phyloP scores from a whole-genome alignment of 2,888 invertebrate genomes.

The Hedya salicella region DNA sequence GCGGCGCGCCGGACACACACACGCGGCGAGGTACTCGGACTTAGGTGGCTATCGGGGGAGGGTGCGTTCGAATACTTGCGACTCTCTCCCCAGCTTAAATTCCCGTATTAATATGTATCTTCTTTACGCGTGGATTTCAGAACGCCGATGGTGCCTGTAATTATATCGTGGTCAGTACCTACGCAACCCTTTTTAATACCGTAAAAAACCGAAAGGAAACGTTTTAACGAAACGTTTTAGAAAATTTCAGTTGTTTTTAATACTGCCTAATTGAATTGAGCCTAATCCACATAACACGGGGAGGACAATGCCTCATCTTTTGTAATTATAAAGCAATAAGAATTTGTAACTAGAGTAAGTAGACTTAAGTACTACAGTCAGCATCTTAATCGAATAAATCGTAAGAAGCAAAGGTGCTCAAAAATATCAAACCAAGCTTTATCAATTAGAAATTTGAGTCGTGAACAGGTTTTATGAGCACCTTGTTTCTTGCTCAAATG shows the following conservation, averaged over 20 bases:
- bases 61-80: constrained; percentile 72
- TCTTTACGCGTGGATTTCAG: constrained; percentile 73
- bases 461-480: too few species aligned
- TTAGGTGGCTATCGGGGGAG: constrained; percentile 67
- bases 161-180: constrained; percentile 54
- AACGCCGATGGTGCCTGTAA: constrained; percentile 67
- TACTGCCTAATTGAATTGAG: too few species aligned
- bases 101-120: constrained; percentile 83
- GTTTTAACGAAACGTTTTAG: constrained; percentile 6
- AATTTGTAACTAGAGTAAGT: too few species aligned
- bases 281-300: too few species aligned
- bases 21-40: constrained; percentile 70
- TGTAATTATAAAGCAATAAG: too few species aligned
- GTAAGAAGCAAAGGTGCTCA: too few species aligned
- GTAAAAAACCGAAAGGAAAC: constrained; percentile 13
- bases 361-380: too few species aligned
- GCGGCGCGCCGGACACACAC: constrained; percentile 54
- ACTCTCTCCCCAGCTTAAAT: constrained; percentile 78
- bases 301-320: too few species aligned
- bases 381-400: too few species aligned
- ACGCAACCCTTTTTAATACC: constrained; percentile 36
- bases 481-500: too few species aligned
- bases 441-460: too few species aligned
- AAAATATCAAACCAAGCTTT: too few species aligned
- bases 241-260: neutral